Evolutionary conservation across 2,888 invertebrate genomes (phyloP).

Genomic region (Atethmia centrago): DNA sequence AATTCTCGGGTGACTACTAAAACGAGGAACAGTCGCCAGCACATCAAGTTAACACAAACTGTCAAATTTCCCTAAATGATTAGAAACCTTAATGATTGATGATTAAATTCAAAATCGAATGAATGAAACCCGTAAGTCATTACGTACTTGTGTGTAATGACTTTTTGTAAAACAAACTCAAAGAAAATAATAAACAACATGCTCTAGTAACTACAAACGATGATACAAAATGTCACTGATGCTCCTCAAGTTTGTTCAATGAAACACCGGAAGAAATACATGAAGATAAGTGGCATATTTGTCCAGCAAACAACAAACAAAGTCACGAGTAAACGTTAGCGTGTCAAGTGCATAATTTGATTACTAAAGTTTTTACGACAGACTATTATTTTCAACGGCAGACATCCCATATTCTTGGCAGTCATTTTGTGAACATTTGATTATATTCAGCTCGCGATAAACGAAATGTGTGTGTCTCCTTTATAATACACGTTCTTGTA

Average conservation of each 20-base stretch:
- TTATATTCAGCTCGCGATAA: slow-evolving; percentile 26
- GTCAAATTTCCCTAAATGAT: no score
- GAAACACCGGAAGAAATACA: slow-evolving; percentile 26
- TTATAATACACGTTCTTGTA: slow-evolving; percentile 37
- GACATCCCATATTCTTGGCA: slow-evolving; percentile 34
- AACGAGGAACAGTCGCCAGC: no score
- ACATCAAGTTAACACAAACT: no score
- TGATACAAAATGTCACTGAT: not conserved
- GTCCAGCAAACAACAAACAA: slow-evolving; percentile 28
- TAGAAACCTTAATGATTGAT: no score
- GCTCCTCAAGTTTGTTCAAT: slow-evolving; percentile 12
- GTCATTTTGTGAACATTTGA: slow-evolving; percentile 36
- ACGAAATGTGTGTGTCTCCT: not conserved
- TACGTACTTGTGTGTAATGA: not conserved
- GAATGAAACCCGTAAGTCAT: not conserved
- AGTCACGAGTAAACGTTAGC: slow-evolving; percentile 22
- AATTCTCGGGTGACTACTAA: not conserved
- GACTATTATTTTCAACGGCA: slow-evolving; percentile 37
- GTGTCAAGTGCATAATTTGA: slow-evolving; percentile 52
- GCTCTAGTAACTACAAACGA: not conserved
- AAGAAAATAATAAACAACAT: not conserved
- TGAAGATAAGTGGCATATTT: slow-evolving; percentile 32
- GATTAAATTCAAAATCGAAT: no score
- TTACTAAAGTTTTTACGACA: slow-evolving; percentile 53
- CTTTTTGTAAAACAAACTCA: not conserved